Base-by-base conservation (phyloP, 2,888 invertebrate genomes). In the Hirtodrosophila duncani region DNA sequence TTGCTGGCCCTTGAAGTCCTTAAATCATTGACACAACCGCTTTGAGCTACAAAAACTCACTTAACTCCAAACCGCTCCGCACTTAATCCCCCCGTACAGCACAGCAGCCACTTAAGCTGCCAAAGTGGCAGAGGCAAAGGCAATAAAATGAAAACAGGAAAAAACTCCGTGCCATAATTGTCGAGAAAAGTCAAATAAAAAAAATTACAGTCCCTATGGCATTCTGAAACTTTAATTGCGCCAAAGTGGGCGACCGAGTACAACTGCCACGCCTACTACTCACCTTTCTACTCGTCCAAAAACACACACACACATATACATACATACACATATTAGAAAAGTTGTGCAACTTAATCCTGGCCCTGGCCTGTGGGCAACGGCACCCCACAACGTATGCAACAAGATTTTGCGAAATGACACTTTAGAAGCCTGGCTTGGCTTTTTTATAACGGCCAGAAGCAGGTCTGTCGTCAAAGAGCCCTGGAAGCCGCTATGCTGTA, bases 191-290 rank as follows among this genome's bases (percentile, higher is more conserved):
- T 59, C 42, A 59, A 59, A 55, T 59, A 51, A n/a, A n/a, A n/a
- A 64, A 72, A 67, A 11, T 41, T 59, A 31, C 31, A 45, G 49
- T 37, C 27, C 20, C 38, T 44, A 48, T 45, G 69, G 45, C 44
- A 50, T 68, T 77, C 29, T 53, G 41, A 31, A 64, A 72, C 65
- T 72, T 69, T 61, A 68, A 69, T 68, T 68, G 58, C 45, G 24
- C 34, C 48, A 48, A 56, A 71, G 71, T 60, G 71, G n/a, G n/a
- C 51, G 41, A n/a, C 27, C 23, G 42, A 65, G 41, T 66, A 42
- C 45, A 45, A 29, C 36, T 29, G 31, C 46, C 53, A 30, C 29
- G 27, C 27, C 41, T 17, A 8, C 1, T 8, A 20, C 41, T 2
- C 10, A 6, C 14, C 3, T 18, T 0, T 9, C 17, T 17, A 14